Conservation (phyloP, 2,888 invertebrate genomes). For the Agrotis puta region DNA sequence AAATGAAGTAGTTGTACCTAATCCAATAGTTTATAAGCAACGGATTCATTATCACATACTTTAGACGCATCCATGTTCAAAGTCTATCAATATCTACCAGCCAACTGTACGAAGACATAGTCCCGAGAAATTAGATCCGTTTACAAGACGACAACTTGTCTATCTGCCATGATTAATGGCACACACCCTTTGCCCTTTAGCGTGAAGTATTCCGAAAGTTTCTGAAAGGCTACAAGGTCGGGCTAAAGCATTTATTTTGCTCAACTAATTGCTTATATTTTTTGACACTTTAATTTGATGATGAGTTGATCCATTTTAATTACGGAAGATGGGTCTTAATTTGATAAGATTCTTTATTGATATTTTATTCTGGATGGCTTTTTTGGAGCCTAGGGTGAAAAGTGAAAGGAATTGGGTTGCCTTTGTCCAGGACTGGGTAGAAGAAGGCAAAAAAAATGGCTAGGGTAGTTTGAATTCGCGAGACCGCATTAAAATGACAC, state of each 20-base stretch:
- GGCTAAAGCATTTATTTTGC: constrained; percentile 54
- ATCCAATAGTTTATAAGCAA: too few relatives aligned
- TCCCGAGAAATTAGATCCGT: constrained; percentile 62
- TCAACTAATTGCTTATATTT: constrained; percentile 61
- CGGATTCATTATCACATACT: too few relatives aligned
- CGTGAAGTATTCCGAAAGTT: constrained; percentile 57
- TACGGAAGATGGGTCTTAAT: constrained; percentile 15
- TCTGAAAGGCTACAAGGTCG: constrained; percentile 50
- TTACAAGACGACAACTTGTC: constrained; percentile 65
- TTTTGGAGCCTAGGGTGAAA: background rate
- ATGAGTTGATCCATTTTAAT: constrained; percentile 22
- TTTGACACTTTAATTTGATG: constrained; percentile 54
- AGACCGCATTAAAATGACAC: too few relatives aligned
- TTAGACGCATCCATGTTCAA: background rate
- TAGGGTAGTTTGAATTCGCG: background rate
- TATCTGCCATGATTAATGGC: constrained; percentile 66
- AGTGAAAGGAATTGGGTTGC: background rate
- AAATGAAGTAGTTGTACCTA: too few relatives aligned
- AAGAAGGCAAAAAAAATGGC: background rate
- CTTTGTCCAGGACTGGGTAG: background rate
- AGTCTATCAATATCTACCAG: constrained; percentile 14
- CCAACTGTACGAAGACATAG: constrained; percentile 11
- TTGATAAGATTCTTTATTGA: constrained; percentile 23
- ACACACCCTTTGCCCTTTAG: constrained; percentile 61
- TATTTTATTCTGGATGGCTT: background rate